Percentiles rank a stretch among this genome's conserved stretches.
phyloP scores from a whole-genome alignment of 2,113 vertebrate species.

The Aegypius monachus region DNA sequence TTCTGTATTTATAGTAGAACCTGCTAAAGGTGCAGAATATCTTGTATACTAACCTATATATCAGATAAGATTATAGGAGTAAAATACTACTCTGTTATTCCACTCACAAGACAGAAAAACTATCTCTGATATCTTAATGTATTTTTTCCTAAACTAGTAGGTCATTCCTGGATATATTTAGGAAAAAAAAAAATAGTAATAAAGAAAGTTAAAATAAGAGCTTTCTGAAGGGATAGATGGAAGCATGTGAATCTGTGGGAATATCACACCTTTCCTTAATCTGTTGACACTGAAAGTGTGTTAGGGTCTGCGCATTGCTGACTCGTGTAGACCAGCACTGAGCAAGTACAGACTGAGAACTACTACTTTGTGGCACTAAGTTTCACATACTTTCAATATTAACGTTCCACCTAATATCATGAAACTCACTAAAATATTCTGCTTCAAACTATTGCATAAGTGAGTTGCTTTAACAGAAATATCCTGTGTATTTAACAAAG shows the following conservation, averaged over 20 bases:
- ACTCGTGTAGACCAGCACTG: background rate
- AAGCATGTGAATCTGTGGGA: background rate
- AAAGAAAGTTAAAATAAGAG: background rate
- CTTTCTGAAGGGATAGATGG: background rate
- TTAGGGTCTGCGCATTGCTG: background rate
- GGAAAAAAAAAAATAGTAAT: background rate
- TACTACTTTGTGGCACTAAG: background rate
- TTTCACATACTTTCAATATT: background rate
- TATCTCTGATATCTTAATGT: background rate
- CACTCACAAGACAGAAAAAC: background rate
- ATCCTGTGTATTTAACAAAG: background rate
- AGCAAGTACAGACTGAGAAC: background rate
- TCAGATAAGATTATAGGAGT: background rate
- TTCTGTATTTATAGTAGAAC: background rate
- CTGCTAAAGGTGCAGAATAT: background rate
- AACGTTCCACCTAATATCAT: background rate
- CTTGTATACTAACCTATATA: background rate
- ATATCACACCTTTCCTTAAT: background rate
- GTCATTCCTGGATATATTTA: background rate
- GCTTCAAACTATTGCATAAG: background rate
- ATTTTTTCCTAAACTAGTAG: background rate
- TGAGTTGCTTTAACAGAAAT: background rate
- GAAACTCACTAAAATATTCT: background rate
- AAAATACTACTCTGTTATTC: background rate
- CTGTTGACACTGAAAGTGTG: too few species aligned